Evolutionary conservation across 1,140 invertebrate species (phyloP).

Genomic region (Heliconius himera): DNA sequence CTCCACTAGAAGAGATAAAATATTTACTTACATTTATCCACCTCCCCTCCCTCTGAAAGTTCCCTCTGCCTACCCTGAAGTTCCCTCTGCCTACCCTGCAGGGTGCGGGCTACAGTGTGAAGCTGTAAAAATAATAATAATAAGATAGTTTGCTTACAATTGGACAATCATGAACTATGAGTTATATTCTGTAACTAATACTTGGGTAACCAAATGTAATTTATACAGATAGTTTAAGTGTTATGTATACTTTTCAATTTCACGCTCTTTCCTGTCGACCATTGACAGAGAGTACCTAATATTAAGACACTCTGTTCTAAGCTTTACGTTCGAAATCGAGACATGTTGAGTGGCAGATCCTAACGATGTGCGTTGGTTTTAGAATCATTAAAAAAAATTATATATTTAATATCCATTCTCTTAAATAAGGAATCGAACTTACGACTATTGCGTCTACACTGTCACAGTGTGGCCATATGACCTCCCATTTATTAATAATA

Average conservation of each 20-base stretch:
- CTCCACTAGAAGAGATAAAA: too few species aligned
- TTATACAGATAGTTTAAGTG: background rate
- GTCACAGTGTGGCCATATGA: too few species aligned
- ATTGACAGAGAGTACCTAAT: background rate
- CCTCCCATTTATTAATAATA: too few species aligned
- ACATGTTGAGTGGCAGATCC: background rate
- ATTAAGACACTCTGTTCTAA: background rate
- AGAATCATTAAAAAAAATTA: too few species aligned
- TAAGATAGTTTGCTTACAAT: slow-evolving; percentile 1
- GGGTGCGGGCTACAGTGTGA: too few species aligned
- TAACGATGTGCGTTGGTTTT: background rate
- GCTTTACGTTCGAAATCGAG: background rate
- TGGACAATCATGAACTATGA: background rate
- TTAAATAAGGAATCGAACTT: background rate
- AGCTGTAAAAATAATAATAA: background rate
- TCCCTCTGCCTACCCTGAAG: too few species aligned
- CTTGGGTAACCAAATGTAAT: background rate
- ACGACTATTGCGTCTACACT: background rate
- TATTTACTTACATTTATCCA: too few species aligned
- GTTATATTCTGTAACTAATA: background rate
- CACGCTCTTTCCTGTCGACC: background rate
- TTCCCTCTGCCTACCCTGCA: too few species aligned
- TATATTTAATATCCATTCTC: background rate
- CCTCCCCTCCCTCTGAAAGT: too few species aligned
- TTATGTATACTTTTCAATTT: background rate